Base-by-base conservation (phyloP, 2,888 invertebrate genomes). In the Heliconius aoede region DNA sequence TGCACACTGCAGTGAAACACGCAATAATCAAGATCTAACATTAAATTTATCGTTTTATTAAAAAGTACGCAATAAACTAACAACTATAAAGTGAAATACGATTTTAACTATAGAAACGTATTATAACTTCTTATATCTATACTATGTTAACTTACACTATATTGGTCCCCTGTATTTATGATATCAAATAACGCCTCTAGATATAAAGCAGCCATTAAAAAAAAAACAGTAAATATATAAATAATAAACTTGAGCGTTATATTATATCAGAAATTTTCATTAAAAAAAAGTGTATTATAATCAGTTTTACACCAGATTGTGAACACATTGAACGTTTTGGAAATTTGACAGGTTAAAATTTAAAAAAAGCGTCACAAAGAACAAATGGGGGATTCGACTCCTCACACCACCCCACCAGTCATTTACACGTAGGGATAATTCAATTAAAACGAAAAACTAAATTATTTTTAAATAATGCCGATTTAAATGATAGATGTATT, bases 351-450 rank as follows among this genome's bases (percentile, higher is more conserved):
- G 58, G 78, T 78, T 79, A 73, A 75, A 72, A 73, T 73, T 67
- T 24, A 60, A 60, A 58, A 60, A 60, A 60, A 77, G 76, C 77
- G 73, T 78, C 58, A 79, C 77, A 74, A n/a, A 72, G 72, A 67
- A 74, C 78, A 80, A 80, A 75, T 79, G 77, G 78, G 46, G 46
- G 3, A 18, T 81, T 62, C 79, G 79, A 69, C 82, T 74, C 91
- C 91, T 91, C 90, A 91, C 90, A 91, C 92, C 92, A 90, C 90
- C 78, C 91, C 91, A 86, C 91, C 93, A 91, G 92, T 90, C 92
- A 91, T 85, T 85, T 26, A 86, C 83, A 84, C 84, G 82, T 75
- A 60, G 74, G 79, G 82, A 85, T 85, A 86, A 87, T 88, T 87
- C 85, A 87, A 87, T 85, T 86, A 85, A 55, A 21, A n/a, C 15